Evolutionary conservation across 2,888 invertebrate genomes (phyloP).

Genomic region (Meganola albula): DNA sequence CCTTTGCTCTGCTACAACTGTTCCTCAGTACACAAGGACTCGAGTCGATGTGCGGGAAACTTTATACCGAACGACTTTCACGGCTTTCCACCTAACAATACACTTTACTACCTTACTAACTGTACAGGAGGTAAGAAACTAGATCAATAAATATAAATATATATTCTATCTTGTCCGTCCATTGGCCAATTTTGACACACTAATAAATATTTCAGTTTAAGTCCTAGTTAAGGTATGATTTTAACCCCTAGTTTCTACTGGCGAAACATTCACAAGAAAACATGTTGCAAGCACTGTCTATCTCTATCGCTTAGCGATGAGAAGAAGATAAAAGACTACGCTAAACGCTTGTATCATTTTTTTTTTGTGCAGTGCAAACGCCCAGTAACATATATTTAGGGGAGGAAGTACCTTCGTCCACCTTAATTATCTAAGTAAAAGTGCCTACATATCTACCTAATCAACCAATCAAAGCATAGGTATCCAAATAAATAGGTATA

Average conservation of each 20-base stretch:
- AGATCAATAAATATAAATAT: neutral
- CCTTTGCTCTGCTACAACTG: constrained; percentile 57
- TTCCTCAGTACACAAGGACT: constrained; percentile 45
- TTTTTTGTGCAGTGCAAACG: no score
- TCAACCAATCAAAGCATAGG: no score
- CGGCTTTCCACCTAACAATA: constrained; percentile 37
- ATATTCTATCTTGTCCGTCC: no score
- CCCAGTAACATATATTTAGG: no score
- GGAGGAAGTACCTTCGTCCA: no score
- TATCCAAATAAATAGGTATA: no score
- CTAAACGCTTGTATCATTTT: no score
- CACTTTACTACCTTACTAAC: constrained; percentile 42
- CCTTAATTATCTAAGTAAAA: no score
- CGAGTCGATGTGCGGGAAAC: constrained; percentile 47
- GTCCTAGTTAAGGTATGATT: neutral
- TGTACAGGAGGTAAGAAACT: constrained; percentile 50
- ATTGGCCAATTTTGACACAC: neutral
- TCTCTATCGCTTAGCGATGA: no score
- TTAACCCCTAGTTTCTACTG: neutral
- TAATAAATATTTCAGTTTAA: neutral
- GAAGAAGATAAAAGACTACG: no score
- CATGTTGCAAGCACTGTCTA: neutral
- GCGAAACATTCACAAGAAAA: neutral
- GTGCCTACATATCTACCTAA: no score
- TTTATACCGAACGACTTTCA: constrained; percentile 34